Conservation (phyloP, 1,140 invertebrate genomes). For the Drosophila truncata region DNA sequence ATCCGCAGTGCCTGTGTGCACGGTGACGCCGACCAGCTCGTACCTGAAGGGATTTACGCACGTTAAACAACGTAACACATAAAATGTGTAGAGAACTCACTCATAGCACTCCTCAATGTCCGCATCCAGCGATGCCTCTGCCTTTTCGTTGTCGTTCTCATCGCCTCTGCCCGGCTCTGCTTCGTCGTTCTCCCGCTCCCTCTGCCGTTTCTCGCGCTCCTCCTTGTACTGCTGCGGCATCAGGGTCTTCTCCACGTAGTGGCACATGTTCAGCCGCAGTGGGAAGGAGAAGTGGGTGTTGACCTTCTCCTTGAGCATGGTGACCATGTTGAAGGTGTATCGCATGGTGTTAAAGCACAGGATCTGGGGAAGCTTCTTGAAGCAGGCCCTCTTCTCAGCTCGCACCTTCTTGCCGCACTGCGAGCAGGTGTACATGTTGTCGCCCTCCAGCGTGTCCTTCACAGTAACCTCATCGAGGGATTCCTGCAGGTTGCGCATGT, state of each 20-base stretch:
- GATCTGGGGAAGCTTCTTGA: slow-evolving; percentile 96
- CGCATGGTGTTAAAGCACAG: slow-evolving; percentile 98
- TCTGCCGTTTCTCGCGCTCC: slow-evolving; percentile 66
- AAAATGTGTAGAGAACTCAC: slow-evolving; percentile 23
- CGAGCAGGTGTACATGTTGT: slow-evolving; percentile 99
- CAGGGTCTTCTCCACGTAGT: slow-evolving; percentile 96
- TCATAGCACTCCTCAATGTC: slow-evolving; percentile 81
- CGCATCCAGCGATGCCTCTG: slow-evolving; percentile 67
- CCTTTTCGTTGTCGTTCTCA: slow-evolving; percentile 68
- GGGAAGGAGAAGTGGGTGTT: slow-evolving; percentile 99
- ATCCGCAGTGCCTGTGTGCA: slow-evolving; percentile 98
- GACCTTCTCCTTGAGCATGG: slow-evolving; percentile 98
- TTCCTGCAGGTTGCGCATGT: slow-evolving; percentile 98
- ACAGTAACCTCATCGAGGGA: slow-evolving; percentile 98
- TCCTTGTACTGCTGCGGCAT: slow-evolving; percentile 94
- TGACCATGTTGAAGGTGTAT: slow-evolving; percentile 99
- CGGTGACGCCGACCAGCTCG: slow-evolving; percentile 97
- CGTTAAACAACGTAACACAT: neutral
- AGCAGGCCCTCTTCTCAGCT: slow-evolving; percentile 97
- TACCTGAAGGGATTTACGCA: slow-evolving; percentile 88
- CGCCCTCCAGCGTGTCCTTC: slow-evolving; percentile 97
- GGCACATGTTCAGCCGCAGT: slow-evolving; percentile 95
- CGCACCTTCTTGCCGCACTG: slow-evolving; percentile 97
- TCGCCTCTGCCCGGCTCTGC: slow-evolving; percentile 28
- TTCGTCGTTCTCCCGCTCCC: slow-evolving; percentile 22